Evolutionary conservation across 2,113 vertebrate genomes (phyloP).

Genomic region (Notothenia coriiceps): DNA sequence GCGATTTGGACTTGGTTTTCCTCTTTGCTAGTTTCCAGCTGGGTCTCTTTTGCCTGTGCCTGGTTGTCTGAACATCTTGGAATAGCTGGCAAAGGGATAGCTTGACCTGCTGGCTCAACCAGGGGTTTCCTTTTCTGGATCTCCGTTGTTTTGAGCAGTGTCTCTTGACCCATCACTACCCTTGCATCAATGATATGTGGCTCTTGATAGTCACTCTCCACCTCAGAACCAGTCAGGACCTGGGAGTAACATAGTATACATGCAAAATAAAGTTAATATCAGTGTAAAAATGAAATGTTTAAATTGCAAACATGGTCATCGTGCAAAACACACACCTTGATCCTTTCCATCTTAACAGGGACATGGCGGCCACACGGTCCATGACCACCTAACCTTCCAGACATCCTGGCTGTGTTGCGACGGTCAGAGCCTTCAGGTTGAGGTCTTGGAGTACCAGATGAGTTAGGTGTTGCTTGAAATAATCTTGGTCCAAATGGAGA

Average conservation of each 20-base stretch:
- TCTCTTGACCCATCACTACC: conserved; percentile 94
- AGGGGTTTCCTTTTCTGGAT: conserved; percentile 57
- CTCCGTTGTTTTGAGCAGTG: conserved; percentile 81
- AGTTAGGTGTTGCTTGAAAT: conserved; percentile 69
- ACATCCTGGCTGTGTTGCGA: conserved; percentile 73
- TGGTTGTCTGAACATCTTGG: conserved; percentile 57
- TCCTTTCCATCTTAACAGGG: conserved; percentile 85
- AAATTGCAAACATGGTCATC: conserved; percentile 18
- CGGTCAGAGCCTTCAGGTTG: conserved; percentile 89
- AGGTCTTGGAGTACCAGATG: conserved; percentile 82
- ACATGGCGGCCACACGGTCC: conserved; percentile 74
- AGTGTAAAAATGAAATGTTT: not conserved
- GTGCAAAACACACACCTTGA: conserved; percentile 77
- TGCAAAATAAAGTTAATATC: conserved; percentile 13
- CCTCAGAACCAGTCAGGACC: conserved; percentile 85
- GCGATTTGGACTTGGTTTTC: conserved; percentile 42
- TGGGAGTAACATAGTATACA: conserved; percentile 42
- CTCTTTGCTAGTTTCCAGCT: conserved; percentile 70
- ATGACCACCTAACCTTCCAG: conserved; percentile 77
- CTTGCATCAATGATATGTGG: conserved; percentile 85
- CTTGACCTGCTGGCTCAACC: conserved; percentile 48
- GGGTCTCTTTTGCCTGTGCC: conserved; percentile 56
- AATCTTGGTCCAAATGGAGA: conserved; percentile 80
- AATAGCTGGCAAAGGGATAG: conserved; percentile 52
- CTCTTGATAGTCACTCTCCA: conserved; percentile 86